Percentiles rank a stretch among this genome's conserved stretches.
phyloP scores from a whole-genome alignment of 1,140 invertebrate species.

The Cotesia glomerata region DNA sequence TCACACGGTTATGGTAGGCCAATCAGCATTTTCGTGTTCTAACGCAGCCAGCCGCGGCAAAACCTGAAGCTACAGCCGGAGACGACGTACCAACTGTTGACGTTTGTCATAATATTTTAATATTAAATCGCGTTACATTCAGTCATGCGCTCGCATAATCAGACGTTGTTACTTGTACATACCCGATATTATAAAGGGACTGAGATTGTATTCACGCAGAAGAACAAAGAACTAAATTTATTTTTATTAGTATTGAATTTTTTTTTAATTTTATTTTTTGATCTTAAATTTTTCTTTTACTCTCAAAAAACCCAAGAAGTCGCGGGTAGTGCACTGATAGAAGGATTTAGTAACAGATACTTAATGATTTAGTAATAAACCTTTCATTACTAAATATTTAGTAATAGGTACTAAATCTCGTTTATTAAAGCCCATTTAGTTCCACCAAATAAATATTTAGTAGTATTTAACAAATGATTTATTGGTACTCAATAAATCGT shows the following conservation, averaged over 20 bases:
- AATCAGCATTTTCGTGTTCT: slow-evolving; percentile 52
- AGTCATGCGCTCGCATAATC: slow-evolving; percentile 64
- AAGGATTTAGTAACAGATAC: no score
- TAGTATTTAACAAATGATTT: no score
- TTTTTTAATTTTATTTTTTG: not conserved
- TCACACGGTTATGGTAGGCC: slow-evolving; percentile 53
- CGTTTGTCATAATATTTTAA: slow-evolving; percentile 67
- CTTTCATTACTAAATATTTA: no score
- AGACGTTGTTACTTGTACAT: slow-evolving; percentile 49
- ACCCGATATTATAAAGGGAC: slow-evolving; percentile 9
- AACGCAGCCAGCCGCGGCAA: no score
- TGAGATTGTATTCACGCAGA: not conserved
- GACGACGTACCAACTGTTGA: slow-evolving; percentile 56
- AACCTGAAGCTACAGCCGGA: not conserved
- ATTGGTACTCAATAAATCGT: no score
- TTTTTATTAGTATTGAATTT: not conserved
- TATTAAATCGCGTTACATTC: slow-evolving; percentile 64
- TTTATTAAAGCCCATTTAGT: no score
- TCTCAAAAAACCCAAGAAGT: slow-evolving; percentile 49
- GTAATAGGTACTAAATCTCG: no score
- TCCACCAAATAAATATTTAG: no score
- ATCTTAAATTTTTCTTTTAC: slow-evolving; percentile 29
- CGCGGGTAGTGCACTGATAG: no score
- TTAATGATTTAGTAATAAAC: no score
- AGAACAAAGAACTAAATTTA: not conserved